Evolutionary conservation across 2,113 vertebrate species (phyloP).

Genomic region (Scopus umbretta): DNA sequence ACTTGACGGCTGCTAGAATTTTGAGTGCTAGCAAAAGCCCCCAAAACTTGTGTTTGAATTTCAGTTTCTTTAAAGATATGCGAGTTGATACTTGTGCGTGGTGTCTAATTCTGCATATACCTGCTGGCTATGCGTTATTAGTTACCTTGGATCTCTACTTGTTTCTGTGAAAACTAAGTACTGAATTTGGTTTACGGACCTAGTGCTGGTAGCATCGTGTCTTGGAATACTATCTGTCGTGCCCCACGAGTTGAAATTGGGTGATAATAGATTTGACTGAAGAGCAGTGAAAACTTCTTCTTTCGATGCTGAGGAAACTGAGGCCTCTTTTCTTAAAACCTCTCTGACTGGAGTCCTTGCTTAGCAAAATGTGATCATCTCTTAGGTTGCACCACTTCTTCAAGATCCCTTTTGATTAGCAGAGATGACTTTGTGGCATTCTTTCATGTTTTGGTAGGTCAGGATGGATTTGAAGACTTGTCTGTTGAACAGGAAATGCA

Average conservation of each 20-base stretch:
- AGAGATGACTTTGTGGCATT: not conserved
- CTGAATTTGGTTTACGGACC: not conserved
- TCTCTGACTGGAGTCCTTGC: not conserved
- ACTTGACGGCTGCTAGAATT: not conserved
- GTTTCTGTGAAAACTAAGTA: not conserved
- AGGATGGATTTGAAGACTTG: constrained; percentile 46
- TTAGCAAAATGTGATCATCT: not conserved
- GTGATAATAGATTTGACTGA: not conserved
- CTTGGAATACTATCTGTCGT: not conserved
- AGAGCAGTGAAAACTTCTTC: not conserved
- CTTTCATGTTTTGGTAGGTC: constrained; percentile 46
- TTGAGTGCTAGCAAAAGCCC: not conserved
- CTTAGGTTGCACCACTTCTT: not conserved
- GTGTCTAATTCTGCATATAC: not conserved
- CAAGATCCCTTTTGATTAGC: not conserved
- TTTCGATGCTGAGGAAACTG: not conserved
- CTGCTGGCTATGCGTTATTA: not conserved
- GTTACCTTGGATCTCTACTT: not conserved
- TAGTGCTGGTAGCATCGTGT: not conserved
- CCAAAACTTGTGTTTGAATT: not conserved
- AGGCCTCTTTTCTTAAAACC: not conserved
- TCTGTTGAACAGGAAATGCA: constrained; percentile 70
- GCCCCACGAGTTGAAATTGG: not conserved
- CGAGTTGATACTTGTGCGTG: not conserved
- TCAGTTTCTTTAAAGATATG: not conserved